These are phyloP conservation scores for Hetaerina titia DNA, from an alignment of 2,888 invertebrate genomes.

Conservation along the genomic window DNA sequence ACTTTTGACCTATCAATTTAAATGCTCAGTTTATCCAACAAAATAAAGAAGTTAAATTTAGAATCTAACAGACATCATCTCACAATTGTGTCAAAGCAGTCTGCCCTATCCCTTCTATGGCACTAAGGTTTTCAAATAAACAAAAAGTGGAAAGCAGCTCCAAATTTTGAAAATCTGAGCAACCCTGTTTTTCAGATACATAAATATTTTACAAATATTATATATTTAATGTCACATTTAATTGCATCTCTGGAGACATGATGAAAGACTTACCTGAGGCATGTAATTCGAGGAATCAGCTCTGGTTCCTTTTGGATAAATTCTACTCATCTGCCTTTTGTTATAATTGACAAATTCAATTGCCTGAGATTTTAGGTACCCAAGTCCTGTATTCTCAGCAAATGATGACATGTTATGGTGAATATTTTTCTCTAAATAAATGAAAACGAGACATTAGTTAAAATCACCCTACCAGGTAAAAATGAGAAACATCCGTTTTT, in stretches of 20 bases:
- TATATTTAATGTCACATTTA: no score
- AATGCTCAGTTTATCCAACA: no score
- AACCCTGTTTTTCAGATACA: no score
- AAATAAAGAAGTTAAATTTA: no score
- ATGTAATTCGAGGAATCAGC: constrained; percentile 99
- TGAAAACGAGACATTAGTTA: constrained; percentile 63
- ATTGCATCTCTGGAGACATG: background rate
- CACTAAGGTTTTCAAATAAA: no score
- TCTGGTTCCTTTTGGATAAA: constrained; percentile 98
- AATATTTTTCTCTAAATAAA: constrained; percentile 91
- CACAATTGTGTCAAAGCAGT: no score
- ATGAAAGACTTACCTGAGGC: constrained; percentile 89
- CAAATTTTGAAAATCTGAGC: no score
- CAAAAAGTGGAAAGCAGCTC: no score
- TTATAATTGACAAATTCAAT: constrained; percentile 99
- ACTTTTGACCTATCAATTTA: no score
- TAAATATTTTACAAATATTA: background rate
- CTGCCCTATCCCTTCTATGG: no score
- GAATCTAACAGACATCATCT: no score
- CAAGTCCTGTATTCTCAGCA: constrained; percentile 97
- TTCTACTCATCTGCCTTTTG: constrained; percentile 99
- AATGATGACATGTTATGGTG: constrained; percentile 99
- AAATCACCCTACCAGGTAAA: background rate
- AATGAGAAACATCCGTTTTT: background rate
- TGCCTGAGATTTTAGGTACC: constrained; percentile 95